phyloP scores from a whole-genome alignment of 2,888 invertebrate genomes.

The Kryphioiulus occultus region DNA sequence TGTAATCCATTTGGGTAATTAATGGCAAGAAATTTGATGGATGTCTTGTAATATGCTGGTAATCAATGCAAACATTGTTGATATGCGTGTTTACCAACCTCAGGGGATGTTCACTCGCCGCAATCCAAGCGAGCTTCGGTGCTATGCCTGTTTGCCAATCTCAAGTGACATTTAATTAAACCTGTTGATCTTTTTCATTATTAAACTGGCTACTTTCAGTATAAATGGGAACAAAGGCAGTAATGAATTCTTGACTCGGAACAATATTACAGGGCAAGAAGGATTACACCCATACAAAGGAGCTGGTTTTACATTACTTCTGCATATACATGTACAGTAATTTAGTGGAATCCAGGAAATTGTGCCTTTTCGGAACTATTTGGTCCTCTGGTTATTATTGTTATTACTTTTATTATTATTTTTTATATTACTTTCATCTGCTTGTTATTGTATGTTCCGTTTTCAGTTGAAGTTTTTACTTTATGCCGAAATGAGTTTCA shows the following conservation, averaged over 20 bases:
- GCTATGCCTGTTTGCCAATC: too few relatives aligned
- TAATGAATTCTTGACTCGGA: neutral
- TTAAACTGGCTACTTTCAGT: too few relatives aligned
- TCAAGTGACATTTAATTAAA: too few relatives aligned
- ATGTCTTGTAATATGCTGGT: neutral
- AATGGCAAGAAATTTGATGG: neutral
- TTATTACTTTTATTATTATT: neutral
- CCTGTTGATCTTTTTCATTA: too few relatives aligned
- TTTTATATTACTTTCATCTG: neutral
- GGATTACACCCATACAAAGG: too few relatives aligned
- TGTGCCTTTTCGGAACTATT: neutral
- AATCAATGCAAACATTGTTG: neutral
- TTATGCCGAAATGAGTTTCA: neutral
- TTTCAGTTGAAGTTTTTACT: neutral
- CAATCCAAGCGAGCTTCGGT: neutral
- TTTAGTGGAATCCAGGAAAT: too few relatives aligned
- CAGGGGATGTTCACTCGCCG: neutral
- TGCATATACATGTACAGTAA: too few relatives aligned
- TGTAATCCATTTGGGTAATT: neutral
- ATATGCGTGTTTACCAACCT: neutral
- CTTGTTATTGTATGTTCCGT: neutral
- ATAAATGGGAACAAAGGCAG: neutral
- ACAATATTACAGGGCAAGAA: neutral
- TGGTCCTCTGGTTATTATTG: neutral
- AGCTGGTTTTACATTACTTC: too few relatives aligned